Evolutionary conservation across 37 sponge, comb jelly and placozoan genomes (phyloP).

Genomic region (Chondrilla cf. caribensis): DNA sequence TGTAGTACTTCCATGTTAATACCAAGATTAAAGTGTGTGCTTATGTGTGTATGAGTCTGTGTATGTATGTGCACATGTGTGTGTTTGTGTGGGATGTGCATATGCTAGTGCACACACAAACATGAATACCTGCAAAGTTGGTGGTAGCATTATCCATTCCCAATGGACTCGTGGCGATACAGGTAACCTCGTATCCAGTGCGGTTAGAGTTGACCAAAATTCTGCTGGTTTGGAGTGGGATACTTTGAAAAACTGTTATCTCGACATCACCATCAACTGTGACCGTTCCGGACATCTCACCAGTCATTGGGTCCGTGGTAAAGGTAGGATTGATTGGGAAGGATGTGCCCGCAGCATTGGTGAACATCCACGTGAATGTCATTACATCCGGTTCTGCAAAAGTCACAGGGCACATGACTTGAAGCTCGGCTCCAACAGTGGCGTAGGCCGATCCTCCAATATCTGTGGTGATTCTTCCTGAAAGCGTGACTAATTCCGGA

Average conservation of each 20-base stretch:
- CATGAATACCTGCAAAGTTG: conserved; percentile 1
- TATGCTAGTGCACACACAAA: too few species aligned
- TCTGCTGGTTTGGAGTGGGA: not conserved
- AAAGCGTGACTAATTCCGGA: not conserved
- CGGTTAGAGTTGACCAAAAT: not conserved
- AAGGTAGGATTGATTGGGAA: not conserved
- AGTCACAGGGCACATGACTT: not conserved
- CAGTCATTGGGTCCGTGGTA: not conserved
- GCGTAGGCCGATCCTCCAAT: conserved; percentile 14
- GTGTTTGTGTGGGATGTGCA: too few species aligned
- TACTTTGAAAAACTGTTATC: not conserved
- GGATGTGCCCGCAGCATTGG: not conserved
- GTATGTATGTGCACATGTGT: too few species aligned
- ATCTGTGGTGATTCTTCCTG: not conserved
- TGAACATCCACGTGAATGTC: not conserved
- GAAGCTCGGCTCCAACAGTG: not conserved
- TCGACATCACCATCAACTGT: too few species aligned
- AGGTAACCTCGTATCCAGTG: not conserved
- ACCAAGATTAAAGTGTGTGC: too few species aligned
- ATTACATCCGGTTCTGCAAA: not conserved
- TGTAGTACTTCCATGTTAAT: too few species aligned
- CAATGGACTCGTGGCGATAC: not conserved
- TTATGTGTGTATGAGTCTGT: too few species aligned
- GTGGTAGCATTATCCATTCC: not conserved
- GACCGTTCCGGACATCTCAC: not conserved